phyloP scores from a whole-genome alignment of 2,797 vertebrate species.

The Pipistrellus pipistrellus region DNA sequence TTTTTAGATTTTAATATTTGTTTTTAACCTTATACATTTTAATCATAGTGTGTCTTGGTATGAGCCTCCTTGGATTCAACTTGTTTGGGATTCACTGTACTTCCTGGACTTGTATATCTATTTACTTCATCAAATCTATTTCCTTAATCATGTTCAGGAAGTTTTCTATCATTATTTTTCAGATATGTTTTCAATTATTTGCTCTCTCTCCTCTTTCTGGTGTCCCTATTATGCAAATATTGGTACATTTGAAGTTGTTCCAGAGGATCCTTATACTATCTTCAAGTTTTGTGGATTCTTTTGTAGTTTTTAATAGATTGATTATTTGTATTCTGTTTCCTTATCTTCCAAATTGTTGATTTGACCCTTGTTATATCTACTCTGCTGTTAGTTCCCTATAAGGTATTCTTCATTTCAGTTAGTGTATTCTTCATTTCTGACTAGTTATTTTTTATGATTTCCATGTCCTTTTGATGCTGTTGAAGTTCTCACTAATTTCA shows the following conservation, averaged over 20 bases:
- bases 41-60: not conserved
- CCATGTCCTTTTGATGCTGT: not conserved
- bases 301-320: not conserved
- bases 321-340: not conserved
- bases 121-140: too few relatives aligned
- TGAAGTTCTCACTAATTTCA: not conserved
- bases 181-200: too few relatives aligned
- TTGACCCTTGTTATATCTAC: not conserved
- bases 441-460: not conserved
- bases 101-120: too few relatives aligned
- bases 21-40: not conserved
- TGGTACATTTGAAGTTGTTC: not conserved
- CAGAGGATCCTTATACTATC: not conserved
- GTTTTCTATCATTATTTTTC: too few relatives aligned
- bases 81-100: too few relatives aligned
- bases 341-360: not conserved
- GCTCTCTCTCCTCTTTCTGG: too few relatives aligned
- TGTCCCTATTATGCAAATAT: not conserved
- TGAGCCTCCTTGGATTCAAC: not conserved
- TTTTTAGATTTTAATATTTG: not conserved
- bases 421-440: not conserved
- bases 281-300: not conserved
- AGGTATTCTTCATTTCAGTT: not conserved
- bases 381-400: not conserved
- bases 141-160: too few relatives aligned